Evolutionary conservation across 2,113 vertebrate species (phyloP).

Genomic region (Pangasianodon gigas): DNA sequence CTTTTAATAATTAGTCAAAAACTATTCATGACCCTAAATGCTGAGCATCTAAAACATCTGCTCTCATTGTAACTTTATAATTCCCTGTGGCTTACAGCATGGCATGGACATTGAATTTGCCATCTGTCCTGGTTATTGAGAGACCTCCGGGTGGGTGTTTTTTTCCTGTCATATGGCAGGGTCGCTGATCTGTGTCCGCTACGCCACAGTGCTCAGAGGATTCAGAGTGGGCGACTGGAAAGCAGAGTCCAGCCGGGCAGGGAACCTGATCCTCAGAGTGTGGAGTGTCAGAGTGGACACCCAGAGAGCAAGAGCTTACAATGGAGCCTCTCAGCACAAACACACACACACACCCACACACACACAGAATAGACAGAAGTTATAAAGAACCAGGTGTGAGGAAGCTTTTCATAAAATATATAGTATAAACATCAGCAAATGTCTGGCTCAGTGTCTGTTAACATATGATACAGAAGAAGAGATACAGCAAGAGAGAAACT

Average conservation of each 20-base stretch:
- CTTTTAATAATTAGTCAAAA: background rate
- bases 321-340: conserved; percentile 52
- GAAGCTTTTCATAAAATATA: background rate
- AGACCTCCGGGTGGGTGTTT: conserved; percentile 40
- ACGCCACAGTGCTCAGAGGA: conserved; percentile 41
- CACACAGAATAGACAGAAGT: background rate
- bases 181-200: conserved; percentile 48
- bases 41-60: conserved; percentile 35
- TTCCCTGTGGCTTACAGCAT: conserved; percentile 3
- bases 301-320: conserved; percentile 49
- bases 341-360: conserved; percentile 26
- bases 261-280: conserved; percentile 41
- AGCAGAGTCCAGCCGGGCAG: conserved; percentile 14
- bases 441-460: background rate
- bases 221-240: conserved; percentile 5
- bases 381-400: background rate
- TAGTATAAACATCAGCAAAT: background rate
- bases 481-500: background rate
- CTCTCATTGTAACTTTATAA: conserved; percentile 38
- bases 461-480: background rate
- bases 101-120: conserved; percentile 21
- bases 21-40: background rate
- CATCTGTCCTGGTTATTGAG: conserved; percentile 46
- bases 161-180: conserved; percentile 41
- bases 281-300: conserved; percentile 37